phyloP scores from a whole-genome alignment of 2,888 invertebrate genomes.

The Gymnoscelis rufifasciata region DNA sequence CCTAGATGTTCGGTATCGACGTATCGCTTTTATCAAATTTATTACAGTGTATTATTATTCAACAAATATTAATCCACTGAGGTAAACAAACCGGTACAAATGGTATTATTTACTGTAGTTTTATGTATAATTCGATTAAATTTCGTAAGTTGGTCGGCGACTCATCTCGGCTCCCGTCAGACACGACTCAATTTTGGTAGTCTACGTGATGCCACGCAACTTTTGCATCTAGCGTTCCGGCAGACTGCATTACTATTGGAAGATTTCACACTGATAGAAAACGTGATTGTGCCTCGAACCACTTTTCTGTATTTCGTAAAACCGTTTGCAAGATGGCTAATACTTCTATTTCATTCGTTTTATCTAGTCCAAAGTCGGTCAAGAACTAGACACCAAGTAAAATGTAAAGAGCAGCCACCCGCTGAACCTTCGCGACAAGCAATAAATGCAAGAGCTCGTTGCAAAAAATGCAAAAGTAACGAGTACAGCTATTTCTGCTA shows the following conservation, averaged over 20 bases:
- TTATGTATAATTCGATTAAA: constrained; percentile 61
- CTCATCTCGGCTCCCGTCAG: constrained; percentile 42
- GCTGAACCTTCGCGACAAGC: constrained; percentile 11
- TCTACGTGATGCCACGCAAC: constrained; percentile 68
- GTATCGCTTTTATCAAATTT: neutral
- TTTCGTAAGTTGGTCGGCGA: constrained; percentile 58
- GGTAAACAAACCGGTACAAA: constrained; percentile 41
- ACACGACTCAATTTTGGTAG: constrained; percentile 54
- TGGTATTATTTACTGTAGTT: constrained; percentile 46
- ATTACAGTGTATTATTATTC: neutral
- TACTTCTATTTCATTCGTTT: constrained; percentile 14
- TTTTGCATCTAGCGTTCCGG: constrained; percentile 57
- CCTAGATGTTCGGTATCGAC: constrained; percentile 20
- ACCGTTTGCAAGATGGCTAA: constrained; percentile 40
- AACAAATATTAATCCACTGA: constrained; percentile 7
- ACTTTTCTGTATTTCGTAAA: constrained; percentile 51
- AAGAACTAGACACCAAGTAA: neutral
- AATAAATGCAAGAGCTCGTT: constrained; percentile 19
- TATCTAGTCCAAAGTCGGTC: constrained; percentile 17
- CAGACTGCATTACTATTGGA: constrained; percentile 55
- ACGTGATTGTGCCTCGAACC: constrained; percentile 64
- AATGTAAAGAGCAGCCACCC: constrained; percentile 9
- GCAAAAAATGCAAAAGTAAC: constrained; percentile 40
- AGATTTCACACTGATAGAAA: constrained; percentile 64
- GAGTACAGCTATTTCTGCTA: constrained; percentile 45